Evolutionary conservation across 2,888 invertebrate genomes (phyloP).

Genomic region (Sepiola atlantica): DNA sequence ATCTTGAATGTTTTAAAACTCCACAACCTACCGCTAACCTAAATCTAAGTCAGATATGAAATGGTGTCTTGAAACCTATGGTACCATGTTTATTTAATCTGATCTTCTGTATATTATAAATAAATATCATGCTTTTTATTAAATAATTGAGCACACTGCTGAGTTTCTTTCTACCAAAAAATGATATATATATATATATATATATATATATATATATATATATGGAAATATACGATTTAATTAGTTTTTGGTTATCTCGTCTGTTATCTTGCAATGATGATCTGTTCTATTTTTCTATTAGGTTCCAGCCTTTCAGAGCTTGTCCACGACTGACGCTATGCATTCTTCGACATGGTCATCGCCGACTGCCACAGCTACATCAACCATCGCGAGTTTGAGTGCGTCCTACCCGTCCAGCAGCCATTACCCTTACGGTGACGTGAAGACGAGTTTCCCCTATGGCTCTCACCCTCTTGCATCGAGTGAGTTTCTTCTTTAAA

Average conservation of each 20-base stretch:
- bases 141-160: not conserved
- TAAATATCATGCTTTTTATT: not conserved
- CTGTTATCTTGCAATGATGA: not conserved
- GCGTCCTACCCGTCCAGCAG: slow-evolving; percentile 34
- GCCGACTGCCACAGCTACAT: slow-evolving; percentile 34
- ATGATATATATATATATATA: no score
- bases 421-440: slow-evolving; percentile 24
- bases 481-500: not conserved
- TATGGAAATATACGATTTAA: not conserved
- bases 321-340: slow-evolving; percentile 35
- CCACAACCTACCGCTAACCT: no score
- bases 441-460: slow-evolving; percentile 24
- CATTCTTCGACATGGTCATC: slow-evolving; percentile 40
- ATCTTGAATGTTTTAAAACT: no score
- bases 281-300: not conserved
- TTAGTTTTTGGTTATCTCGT: not conserved
- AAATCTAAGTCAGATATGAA: no score
- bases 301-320: slow-evolving; percentile 37
- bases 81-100: no score
- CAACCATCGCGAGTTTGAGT: slow-evolving; percentile 36
- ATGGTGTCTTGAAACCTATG: no score
- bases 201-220: no score
- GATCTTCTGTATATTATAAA: no score
- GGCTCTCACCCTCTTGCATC: slow-evolving; percentile 3
- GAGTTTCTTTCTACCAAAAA: not conserved